phyloP scores from a whole-genome alignment of 2,113 vertebrate species.

The Lagopus muta region DNA sequence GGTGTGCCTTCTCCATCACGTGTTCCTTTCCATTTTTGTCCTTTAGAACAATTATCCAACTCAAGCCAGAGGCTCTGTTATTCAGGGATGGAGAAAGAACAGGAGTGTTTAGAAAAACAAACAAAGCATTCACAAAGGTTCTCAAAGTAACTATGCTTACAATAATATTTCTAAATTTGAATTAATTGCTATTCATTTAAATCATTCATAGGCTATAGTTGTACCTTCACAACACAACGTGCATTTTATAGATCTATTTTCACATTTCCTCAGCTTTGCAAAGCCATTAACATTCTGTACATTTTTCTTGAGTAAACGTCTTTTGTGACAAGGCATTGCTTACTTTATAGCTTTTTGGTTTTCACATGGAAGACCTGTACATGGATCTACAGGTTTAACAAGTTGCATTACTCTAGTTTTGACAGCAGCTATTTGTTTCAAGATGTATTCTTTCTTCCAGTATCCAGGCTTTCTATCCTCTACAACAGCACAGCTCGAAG shows the following conservation, averaged over 20 bases:
- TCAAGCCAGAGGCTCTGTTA: conserved; percentile 73
- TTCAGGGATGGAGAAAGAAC: neutral
- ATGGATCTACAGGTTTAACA: conserved; percentile 74
- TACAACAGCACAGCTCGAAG: conserved; percentile 20
- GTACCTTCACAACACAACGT: neutral
- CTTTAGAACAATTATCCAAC: conserved; percentile 84
- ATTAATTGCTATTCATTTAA: neutral
- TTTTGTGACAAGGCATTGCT: neutral
- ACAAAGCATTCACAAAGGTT: neutral
- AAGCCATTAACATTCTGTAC: neutral
- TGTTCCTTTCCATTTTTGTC: conserved; percentile 75
- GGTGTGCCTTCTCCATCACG: conserved; percentile 70
- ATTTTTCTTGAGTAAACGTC: neutral
- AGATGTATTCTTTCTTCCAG: conserved; percentile 87
- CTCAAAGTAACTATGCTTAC: neutral
- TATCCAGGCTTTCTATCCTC: conserved; percentile 73
- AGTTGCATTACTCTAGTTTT: conserved; percentile 70
- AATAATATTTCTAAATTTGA: neutral
- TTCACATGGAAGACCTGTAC: conserved; percentile 83
- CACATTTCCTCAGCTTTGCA: neutral
- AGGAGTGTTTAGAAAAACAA: neutral
- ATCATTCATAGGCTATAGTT: neutral
- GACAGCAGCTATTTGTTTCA: conserved; percentile 69
- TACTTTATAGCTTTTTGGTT: conserved; percentile 80
- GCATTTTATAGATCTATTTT: neutral